phyloP scores from a whole-genome alignment of 2,888 invertebrate species.

The Polyommatus iphigenia region DNA sequence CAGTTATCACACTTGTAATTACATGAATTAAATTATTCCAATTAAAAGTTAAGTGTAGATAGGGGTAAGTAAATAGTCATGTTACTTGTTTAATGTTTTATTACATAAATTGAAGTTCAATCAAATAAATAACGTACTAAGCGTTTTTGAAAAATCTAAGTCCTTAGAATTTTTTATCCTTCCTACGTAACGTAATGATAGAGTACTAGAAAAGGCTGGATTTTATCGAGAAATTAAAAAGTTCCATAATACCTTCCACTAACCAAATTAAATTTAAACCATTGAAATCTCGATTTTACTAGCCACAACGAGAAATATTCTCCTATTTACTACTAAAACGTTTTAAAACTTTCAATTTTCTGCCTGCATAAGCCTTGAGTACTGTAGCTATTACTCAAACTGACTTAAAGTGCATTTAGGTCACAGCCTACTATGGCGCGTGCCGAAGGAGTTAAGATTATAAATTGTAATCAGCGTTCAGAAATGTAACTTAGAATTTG shows the following conservation, averaged over 20 bases:
- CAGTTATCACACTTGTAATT: neutral
- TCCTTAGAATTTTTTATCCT: neutral
- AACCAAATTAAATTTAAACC: neutral
- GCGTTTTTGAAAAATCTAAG: neutral
- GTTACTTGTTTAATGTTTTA: neutral
- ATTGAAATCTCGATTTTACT: too few relatives aligned
- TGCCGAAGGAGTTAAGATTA: constrained; percentile 20
- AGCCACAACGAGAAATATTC: neutral
- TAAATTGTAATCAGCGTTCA: constrained; percentile 10
- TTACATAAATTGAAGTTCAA: neutral
- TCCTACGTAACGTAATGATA: neutral
- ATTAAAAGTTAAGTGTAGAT: neutral
- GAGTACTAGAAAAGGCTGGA: neutral
- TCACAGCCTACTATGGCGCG: constrained; percentile 11
- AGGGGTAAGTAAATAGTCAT: neutral
- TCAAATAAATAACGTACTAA: too few relatives aligned
- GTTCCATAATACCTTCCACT: too few relatives aligned
- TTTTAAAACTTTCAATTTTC: neutral
- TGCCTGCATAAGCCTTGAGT: neutral
- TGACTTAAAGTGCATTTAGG: constrained; percentile 27
- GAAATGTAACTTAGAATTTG: neutral
- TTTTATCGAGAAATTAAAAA: neutral
- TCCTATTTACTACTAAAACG: neutral
- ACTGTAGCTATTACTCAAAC: neutral
- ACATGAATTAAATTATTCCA: neutral